These are phyloP conservation scores for Dicyrtoma fusca DNA, from an alignment of 2,888 invertebrate genomes.

Conservation along the genomic window DNA sequence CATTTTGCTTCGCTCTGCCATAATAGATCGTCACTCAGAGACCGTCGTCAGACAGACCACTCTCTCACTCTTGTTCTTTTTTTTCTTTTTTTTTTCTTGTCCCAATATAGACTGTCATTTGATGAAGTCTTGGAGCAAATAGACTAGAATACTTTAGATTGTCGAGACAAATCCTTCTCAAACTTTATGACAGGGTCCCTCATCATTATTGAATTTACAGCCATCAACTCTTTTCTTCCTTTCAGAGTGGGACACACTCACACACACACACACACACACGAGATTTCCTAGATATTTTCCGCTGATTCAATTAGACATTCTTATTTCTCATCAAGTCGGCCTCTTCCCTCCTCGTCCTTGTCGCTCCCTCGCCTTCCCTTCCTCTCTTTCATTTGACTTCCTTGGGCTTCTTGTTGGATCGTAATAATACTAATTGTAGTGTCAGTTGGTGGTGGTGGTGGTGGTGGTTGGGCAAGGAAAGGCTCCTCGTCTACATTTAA, in stretches of 20 bases:
- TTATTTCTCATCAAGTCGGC: constrained; percentile 12
- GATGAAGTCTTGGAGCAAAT: constrained; percentile 35
- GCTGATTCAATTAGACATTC: constrained; percentile 30
- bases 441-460: no score
- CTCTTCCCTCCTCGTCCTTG: constrained; percentile 5
- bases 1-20: not conserved
- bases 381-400: no score
- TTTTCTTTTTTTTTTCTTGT: no score
- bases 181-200: constrained; percentile 34
- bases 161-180: constrained; percentile 31
- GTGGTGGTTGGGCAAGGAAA: no score
- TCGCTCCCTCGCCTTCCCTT: not conserved
- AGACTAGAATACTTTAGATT: constrained; percentile 33
- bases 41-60: not conserved
- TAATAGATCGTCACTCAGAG: not conserved
- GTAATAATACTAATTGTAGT: no score
- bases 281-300: constrained; percentile 6
- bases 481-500: no score
- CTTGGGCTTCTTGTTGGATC: no score
- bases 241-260: constrained; percentile 1
- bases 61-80: constrained; percentile 4
- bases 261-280: not conserved
- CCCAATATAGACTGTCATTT: constrained; percentile 26
- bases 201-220: constrained; percentile 41
- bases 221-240: constrained; percentile 35